Conservation (phyloP, 2,797 vertebrate genomes). For the Gephyroberyx darwinii region DNA sequence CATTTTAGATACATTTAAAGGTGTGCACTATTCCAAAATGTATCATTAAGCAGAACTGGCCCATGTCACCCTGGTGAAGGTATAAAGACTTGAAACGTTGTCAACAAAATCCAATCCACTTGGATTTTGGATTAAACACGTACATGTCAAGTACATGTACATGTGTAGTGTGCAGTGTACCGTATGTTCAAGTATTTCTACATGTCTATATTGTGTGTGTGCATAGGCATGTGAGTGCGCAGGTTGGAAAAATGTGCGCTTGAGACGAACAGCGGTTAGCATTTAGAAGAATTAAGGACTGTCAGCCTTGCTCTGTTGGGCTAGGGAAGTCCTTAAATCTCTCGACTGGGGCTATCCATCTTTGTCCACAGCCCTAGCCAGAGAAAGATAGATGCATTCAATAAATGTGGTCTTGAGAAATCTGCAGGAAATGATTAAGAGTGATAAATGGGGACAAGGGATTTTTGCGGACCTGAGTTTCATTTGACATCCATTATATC, state of each 20-base stretch:
- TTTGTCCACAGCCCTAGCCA: slow-evolving; percentile 70
- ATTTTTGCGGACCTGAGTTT: slow-evolving; percentile 61
- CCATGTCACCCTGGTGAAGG: background rate
- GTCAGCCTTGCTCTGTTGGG: slow-evolving; percentile 67
- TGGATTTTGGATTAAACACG: no score
- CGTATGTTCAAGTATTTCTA: background rate
- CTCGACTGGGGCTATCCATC: slow-evolving; percentile 68
- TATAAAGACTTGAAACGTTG: no score
- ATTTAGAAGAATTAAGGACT: slow-evolving; percentile 75
- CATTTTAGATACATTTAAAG: no score
- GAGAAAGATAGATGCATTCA: slow-evolving; percentile 81
- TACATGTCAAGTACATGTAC: background rate
- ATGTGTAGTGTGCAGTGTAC: background rate
- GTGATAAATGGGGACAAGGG: slow-evolving; percentile 77
- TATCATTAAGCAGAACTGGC: no score
- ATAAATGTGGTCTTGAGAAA: slow-evolving; percentile 83
- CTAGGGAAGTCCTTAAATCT: slow-evolving; percentile 79
- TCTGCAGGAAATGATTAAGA: slow-evolving; percentile 84
- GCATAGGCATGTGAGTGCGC: slow-evolving; percentile 13
- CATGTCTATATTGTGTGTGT: background rate
- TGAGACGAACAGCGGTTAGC: slow-evolving; percentile 55
- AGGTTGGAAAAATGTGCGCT: slow-evolving; percentile 21
- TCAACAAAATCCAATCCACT: no score
- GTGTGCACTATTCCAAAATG: no score
- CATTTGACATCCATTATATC: slow-evolving; percentile 73